Evolutionary conservation across 1,140 invertebrate species (phyloP).

Genomic region (Drosophila sproati): DNA sequence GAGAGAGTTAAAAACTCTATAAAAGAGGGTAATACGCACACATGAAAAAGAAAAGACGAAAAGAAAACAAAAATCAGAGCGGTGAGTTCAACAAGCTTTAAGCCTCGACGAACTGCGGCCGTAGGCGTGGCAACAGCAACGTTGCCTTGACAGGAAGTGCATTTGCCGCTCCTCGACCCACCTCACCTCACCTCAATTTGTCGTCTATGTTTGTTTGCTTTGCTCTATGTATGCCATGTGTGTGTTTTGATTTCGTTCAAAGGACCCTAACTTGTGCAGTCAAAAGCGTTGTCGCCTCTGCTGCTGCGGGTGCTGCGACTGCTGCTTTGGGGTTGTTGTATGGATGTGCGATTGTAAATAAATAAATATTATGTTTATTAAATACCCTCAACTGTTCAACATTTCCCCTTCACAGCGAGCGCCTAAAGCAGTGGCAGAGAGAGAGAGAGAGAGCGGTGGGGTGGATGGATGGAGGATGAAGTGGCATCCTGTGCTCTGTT

Average conservation of each 20-base stretch:
- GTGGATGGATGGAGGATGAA: too few species aligned
- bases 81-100: conserved; percentile 68
- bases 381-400: conserved; percentile 57
- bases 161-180: conserved; percentile 29
- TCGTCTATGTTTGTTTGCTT: conserved; percentile 18
- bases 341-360: conserved; percentile 30
- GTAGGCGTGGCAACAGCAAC: conserved; percentile 2
- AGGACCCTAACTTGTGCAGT: conserved; percentile 26
- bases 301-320: neutral
- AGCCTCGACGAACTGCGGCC: conserved; percentile 14
- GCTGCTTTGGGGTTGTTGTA: conserved; percentile 5
- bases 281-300: conserved; percentile 3
- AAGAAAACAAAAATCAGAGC: conserved; percentile 15
- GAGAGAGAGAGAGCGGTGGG: neutral
- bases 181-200: conserved; percentile 8
- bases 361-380: conserved; percentile 73
- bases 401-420: conserved; percentile 50
- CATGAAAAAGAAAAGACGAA: conserved; percentile 24
- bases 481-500: too few species aligned
- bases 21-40: conserved; percentile 27
- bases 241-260: conserved; percentile 52
- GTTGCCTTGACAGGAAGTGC: conserved; percentile 58
- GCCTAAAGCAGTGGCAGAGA: conserved; percentile 22
- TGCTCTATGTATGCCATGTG: conserved; percentile 41
- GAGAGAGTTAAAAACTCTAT: conserved; percentile 13